phyloP scores from a whole-genome alignment of 2,888 invertebrate genomes.

The Drosophila tanythrix region DNA sequence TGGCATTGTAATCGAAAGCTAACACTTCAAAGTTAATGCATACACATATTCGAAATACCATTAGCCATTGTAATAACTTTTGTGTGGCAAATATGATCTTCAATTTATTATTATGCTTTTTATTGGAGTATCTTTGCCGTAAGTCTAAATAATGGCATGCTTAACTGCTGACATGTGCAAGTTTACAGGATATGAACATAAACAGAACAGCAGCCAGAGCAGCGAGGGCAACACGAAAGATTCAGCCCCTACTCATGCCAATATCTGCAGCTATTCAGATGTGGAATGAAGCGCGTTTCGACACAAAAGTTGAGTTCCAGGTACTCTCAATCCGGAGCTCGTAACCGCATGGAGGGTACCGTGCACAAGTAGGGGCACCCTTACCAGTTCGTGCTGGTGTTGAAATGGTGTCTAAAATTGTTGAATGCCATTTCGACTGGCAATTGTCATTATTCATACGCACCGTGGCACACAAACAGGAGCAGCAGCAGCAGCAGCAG shows the following conservation, averaged over 20 bases:
- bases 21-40: background rate
- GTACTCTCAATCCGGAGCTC: background rate
- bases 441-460: slow-evolving; percentile 72
- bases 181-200: background rate
- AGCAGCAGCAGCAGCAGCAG: slow-evolving; percentile 5
- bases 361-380: too few relatives aligned
- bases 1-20: background rate
- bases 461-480: slow-evolving; percentile 53
- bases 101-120: background rate
- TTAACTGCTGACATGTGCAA: background rate
- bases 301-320: slow-evolving; percentile 18
- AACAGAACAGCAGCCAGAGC: background rate
- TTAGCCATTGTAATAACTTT: background rate
- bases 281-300: slow-evolving; percentile 2
- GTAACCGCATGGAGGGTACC: background rate
- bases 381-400: background rate
- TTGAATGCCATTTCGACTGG: slow-evolving; percentile 53
- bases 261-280: slow-evolving; percentile 23
- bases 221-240: background rate
- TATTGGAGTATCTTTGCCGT: background rate
- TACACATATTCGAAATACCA: background rate
- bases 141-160: background rate
- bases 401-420: slow-evolving; percentile 33
- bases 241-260: background rate
- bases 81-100: background rate